Base-by-base conservation (phyloP, 1,140 invertebrate genomes). In the Papilio xuthus region DNA sequence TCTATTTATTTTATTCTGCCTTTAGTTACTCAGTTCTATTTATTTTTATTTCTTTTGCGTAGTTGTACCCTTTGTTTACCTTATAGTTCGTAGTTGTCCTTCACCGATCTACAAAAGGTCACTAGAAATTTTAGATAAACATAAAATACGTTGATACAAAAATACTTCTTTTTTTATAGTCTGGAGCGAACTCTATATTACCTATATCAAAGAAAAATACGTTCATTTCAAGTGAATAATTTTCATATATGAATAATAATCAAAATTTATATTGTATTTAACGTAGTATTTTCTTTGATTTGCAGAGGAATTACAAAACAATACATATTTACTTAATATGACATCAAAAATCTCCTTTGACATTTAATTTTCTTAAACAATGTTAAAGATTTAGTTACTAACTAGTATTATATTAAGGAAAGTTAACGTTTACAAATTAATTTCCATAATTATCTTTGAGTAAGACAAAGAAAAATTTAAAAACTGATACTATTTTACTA, bases 51-150 rank as follows among this genome's bases (percentile, higher is more conserved):
- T 67, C 23, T 28, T 67, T 28, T 67, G 28, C 60, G 13, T 67
- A 67, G 12, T 67, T 63, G 56, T 28, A 28, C 23, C 60, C 13
- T 67, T 67, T 67, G 56, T 67, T 26, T 60, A 60, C 56, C 56
- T 67, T 67, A 12, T 28, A 32, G 26, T 67, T 32, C 26, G 60
- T 67, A 32, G 26, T 32, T 15, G 60, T 67, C 56, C 56, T 63
- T 63, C 9, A 12, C 20, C 56, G 20, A 13, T 26, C 60, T 60
- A 56, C 23, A 67, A 67, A 67, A 67, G 60, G 12, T 67, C 26
- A 15, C 60, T 67, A 67, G 26, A 67, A 67, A 67, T 67, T 67
- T 28, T 67, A 32, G 13, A 67, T 28, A 32, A 32, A 67, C 23
- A 67, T 28, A 32, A 67, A 67, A 67, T 18, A 67, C 56, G 56